Base-by-base conservation (phyloP, 2,888 invertebrate genomes). In the Hemistola chrysoprasaria region DNA sequence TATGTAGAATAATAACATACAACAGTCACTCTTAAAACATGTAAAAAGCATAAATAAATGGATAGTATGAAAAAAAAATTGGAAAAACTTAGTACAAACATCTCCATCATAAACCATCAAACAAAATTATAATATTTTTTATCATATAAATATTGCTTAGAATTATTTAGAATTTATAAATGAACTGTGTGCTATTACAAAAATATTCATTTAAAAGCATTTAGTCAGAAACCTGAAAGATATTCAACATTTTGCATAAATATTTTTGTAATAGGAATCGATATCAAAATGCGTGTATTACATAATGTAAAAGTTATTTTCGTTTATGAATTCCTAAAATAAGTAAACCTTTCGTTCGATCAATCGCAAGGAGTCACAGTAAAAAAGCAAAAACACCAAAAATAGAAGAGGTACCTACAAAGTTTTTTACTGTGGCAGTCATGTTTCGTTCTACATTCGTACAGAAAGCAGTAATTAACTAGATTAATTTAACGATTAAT, bases 1-100 rank as follows among this genome's bases (percentile, higher is more conserved):
- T n/a, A n/a, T n/a, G n/a, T n/a, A n/a, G n/a, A n/a, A 69, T 53
- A 57, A 64, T 67, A 73, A 70, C 66, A 73, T 66, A 59, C 29
- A 34, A 63, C 70, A 69, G 67, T 62, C 69, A 67, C 61, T 54
- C 38, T 6, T 70, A 56, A 65, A 69, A 66, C 54, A 62, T 65
- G 71, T 70, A 67, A 62, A 27, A 23, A 36, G 29, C 42, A 44
- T 34, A 30, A 42, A 61, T 40, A 65, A 61, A 71, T 71, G 78
- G 79, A 83, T 81, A 78, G 72, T 65, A 68, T 66, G 63, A 11
- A 66, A 71, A 76, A 81, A 77, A 80, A 74, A 77, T n/a, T 77
- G 74, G 76, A 79, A 79, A 81, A 78, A 78, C 72, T 67, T 59
- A 69, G 62, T 74, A 77, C 71, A 78, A 76, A 78, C 71, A 64